A percentile compares a stretch with the other conserved stretches of the same genome.
phyloP scores from a whole-genome alignment of 2,888 invertebrate species.

The Eremobia ochroleuca region DNA sequence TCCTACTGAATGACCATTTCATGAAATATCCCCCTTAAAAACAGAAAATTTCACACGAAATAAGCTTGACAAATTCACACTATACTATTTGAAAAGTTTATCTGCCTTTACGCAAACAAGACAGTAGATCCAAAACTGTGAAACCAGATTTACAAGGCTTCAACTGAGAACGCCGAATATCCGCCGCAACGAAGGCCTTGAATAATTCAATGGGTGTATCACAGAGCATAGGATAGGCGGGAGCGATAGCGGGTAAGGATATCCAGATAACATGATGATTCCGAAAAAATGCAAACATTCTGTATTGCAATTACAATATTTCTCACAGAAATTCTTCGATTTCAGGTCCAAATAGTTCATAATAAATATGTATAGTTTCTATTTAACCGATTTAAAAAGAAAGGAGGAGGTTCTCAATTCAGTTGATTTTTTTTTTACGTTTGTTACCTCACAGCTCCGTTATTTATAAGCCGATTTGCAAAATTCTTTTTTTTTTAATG shows the following conservation, averaged over 20 bases:
- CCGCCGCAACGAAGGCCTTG: slow-evolving; percentile 51
- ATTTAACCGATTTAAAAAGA: too few species aligned
- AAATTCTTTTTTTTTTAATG: too few species aligned
- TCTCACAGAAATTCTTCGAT: too few species aligned
- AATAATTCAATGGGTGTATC: slow-evolving; percentile 65
- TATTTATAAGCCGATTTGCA: too few species aligned
- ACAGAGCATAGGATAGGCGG: slow-evolving; percentile 19
- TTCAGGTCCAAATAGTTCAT: too few species aligned
- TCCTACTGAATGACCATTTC: too few species aligned
- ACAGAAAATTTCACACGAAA: background rate
- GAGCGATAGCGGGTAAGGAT: background rate
- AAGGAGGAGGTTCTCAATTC: too few species aligned
- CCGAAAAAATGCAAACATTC: background rate
- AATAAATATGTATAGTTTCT: too few species aligned
- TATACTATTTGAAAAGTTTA: slow-evolving; percentile 14
- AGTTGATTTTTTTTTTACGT: too few species aligned
- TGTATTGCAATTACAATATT: too few species aligned
- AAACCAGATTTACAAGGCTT: slow-evolving; percentile 57
- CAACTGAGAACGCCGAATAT: slow-evolving; percentile 44
- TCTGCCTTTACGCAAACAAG: slow-evolving; percentile 49
- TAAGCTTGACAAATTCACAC: background rate
- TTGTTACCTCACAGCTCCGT: too few species aligned
- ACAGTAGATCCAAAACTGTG: slow-evolving; percentile 35
- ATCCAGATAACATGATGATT: background rate
- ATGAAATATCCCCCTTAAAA: background rate